Base-by-base conservation (phyloP, 2,888 invertebrate genomes). In the Calameuta idolon region DNA sequence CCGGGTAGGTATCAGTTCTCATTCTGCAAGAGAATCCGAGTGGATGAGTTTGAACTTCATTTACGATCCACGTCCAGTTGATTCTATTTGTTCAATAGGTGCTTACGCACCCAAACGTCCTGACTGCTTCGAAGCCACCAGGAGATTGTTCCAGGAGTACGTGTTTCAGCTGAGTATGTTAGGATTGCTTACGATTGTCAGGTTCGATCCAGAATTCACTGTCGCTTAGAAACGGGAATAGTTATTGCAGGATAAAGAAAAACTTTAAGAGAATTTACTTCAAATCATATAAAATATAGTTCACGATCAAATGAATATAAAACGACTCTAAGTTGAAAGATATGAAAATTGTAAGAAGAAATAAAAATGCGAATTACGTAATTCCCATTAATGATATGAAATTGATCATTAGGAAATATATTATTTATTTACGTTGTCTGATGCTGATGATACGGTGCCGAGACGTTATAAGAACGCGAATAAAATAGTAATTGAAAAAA, bases 401-500 rank as follows among this genome's bases (percentile, higher is more conserved):
- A 12, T 40, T 5, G 40, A 40, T 40, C 15, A 15, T 40, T 15
- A 40, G 15, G 15, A 15, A 15, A 40, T 40, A 0, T 40, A 40
- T 40, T 40, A 15, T 40, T 40, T 40, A 40, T 40, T 40, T 15
- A 40, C 40, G 5, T 15, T 2, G 15, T 40, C 15, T 5, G 40
- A 15, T 40, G 15, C 80, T 85, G 85, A 85, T 82, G 83, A 85
- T 83, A 80, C 80, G 81, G 15, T 4, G 83, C 83, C 82, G 77
- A 80, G 84, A 81, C 81, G 79, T 79, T 77, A 77, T 76, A 78
- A 84, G 77, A 78, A 81, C 73, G 80, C 79, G 80, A 78, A 81
- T 84, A 81, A 85, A 85, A 83, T 81, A 80, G 80, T 80, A 79
- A 82, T 81, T 85, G 85, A 81, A 82, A 84, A 84, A 85, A 85